Conservation (phyloP, 2,797 vertebrate genomes). For the Urophycis tenuis region DNA sequence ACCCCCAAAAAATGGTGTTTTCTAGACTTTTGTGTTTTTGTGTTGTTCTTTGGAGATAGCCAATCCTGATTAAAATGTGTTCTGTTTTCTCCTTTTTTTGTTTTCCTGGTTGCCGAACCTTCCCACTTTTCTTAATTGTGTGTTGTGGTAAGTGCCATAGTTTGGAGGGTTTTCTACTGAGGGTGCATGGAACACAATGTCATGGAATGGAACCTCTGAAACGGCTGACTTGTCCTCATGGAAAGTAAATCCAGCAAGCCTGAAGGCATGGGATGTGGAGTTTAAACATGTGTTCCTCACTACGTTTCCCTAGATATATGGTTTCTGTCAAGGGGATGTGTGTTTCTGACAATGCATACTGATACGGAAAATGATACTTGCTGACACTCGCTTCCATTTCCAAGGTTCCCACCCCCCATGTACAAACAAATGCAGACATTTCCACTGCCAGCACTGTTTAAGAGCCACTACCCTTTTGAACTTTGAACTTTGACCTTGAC, state of each 20-base stretch:
- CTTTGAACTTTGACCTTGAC: too few species aligned
- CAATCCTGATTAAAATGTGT: slow-evolving; percentile 86
- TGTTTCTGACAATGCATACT: not conserved
- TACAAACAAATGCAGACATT: too few species aligned
- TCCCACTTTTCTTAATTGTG: slow-evolving; percentile 99
- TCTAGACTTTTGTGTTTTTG: slow-evolving; percentile 45
- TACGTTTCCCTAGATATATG: not conserved
- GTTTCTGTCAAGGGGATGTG: not conserved
- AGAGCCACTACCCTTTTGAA: too few species aligned
- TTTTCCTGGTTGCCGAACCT: slow-evolving; percentile 95
- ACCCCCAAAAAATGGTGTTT: slow-evolving; percentile 47
- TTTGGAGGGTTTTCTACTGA: slow-evolving; percentile 73
- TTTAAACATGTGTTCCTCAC: not conserved
- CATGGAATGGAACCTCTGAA: not conserved
- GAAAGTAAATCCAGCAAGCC: not conserved
- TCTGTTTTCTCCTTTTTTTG: slow-evolving; percentile 92
- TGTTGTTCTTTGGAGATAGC: slow-evolving; percentile 73
- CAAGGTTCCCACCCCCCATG: too few species aligned
- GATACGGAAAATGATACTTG: not conserved
- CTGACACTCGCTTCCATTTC: too few species aligned
- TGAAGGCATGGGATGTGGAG: not conserved
- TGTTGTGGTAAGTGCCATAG: slow-evolving; percentile 98
- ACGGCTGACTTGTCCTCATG: not conserved
- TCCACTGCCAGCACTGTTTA: too few species aligned
- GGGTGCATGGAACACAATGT: slow-evolving; percentile 21